Evolutionary conservation across 1,140 invertebrate genomes (phyloP), one percentile per base, ranked within the genome.

Genomic region (Periplaneta americana): DNA sequence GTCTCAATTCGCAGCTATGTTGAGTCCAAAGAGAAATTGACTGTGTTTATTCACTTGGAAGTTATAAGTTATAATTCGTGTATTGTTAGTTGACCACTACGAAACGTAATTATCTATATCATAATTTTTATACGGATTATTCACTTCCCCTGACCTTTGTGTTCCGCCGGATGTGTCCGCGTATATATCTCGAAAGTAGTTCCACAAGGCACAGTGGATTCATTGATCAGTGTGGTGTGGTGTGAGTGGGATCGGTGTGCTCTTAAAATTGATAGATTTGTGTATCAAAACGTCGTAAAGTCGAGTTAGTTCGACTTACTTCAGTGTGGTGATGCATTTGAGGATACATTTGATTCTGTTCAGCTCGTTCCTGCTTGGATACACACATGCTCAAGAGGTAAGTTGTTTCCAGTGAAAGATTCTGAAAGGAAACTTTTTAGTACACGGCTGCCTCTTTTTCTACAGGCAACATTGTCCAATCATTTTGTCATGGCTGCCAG

Each of bases 181-280:
- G 28, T 28, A 66, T n/a, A 66, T 66, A 66, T 66, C 48, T 66
- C 28, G 48, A 66, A 66, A 66, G 48, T 66, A 66, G 48, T 66
- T n/a, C 48, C 48, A 28, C 48, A 66, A 66, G 22, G 17, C 34
- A 36, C 76, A 36, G 76, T 39, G 76, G 35, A 78, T 57, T 80
- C 79, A 80, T 80, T 80, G 79, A 80, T 80, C 79, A 80, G 79
- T 74, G 48, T 36, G 48, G 79, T 74, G 79, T 80, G 48, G 79
- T 57, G 79, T 66, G 79, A 80, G 79, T 80, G 39, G 37, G 79
- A 18, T 80, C 31, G 13, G n/a, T 80, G 79, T 80, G 79, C 13
- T 77, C 6, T 31, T 37, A 80, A 80, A 80, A 80, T 66, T 80
- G 66, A 74, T 80, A 57, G 31, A 34, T 80, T 80, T 80, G 79